Base-by-base conservation (phyloP, 2,113 vertebrate species). In the Macrotus californicus region DNA sequence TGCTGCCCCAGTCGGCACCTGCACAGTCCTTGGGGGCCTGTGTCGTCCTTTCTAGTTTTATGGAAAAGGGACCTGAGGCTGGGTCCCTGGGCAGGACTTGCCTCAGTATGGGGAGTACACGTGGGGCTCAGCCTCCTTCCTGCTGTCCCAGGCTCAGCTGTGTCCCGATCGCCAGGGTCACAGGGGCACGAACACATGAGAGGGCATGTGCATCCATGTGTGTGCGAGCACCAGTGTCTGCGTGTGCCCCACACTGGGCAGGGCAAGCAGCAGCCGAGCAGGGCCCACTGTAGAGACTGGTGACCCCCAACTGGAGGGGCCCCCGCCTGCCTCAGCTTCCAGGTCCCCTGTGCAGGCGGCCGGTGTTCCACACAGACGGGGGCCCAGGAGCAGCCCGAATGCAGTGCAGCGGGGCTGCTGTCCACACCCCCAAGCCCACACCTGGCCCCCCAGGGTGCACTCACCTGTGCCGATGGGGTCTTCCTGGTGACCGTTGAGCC, bases 121-220 rank as follows among this genome's bases (percentile, higher is more conserved):
- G 0, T 0, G 52, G 75, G 84, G 19, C 34, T 1, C 8, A 2
- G 7, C 52, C 11, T 2, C 61, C 21, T 69, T 52, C 22, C 77
- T 1, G 3, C 50, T 21, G 12, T 4, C 67, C 75, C 36, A 1
- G 73, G 56, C 22, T 46, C 34, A 9, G 0, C 87, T 4, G 1
- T 0, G 7, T 24, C n/a, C 69, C 4, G 36, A 2, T 3, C 0
- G 76, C 52, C 18, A 0, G 16, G 66, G 15, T 36, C 22, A 0
- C 14, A 1, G 16, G 9, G 19, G 13, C 61, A 0, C 0, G 14
- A 2, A 41, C 3, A 2, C 0, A 11, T 43, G 16, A 7, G 64
- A 1, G 18, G 1, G 2, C 14, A 7, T 0, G 19, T 0, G 48
- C 4, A 13, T 15, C 5, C 11, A 7, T 3, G 3, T 1, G 29